Base-by-base conservation (phyloP, 2,113 vertebrate species). In the Pelecanus crispus region DNA sequence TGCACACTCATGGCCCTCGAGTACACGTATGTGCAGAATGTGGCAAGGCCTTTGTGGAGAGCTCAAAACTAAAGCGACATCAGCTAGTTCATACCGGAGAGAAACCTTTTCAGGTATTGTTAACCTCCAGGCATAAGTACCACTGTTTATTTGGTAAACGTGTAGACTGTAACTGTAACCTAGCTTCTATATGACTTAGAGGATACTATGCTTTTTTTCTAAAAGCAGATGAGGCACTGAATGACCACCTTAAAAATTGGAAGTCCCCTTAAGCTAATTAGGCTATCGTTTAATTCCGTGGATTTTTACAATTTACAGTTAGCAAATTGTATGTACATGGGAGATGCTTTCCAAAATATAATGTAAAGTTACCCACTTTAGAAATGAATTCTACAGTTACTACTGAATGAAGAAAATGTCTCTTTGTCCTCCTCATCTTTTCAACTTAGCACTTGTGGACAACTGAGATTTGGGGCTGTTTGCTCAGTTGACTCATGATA, bases 51-150 rank as follows among this genome's bases (percentile, higher is more conserved):
- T 99, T 99, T 73, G 99, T 99, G 72, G 99, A 99, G 97, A 99
- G 99, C 94, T 99, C 99, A 59, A 99, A 99, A 84, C 98, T 99
- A 96, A 99, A 99, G 96, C 98, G 99, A 91, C 99, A 99, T 95
- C 99, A 99, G 95, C 98, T 99, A 79, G 99, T 99, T 97, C 99
- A 99, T 97, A 99, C 99, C n/a, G 99, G 99, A 98, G 99, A 99
- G 98, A 99, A 99, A 91, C 99, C 99, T 95, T 99, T 99, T 97
- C 99, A 99, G 98, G 99, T 99, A 98, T 36, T 79, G 87, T 45
- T 11, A 11, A 32, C 28, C 44, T 78, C 40, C 45, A 63, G 34
- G n/a, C 56, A 10, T 1, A 8, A 28, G 22, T 24, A 12, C 38
- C 61, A 7, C 52, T 16, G 1, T 55, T 24, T 5, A 1, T 4